Percentiles rank a stretch among this genome's conserved stretches.
These are phyloP conservation scores for Octomys mimax DNA, from an alignment of 2,797 vertebrate genomes.

Conservation along the genomic window DNA sequence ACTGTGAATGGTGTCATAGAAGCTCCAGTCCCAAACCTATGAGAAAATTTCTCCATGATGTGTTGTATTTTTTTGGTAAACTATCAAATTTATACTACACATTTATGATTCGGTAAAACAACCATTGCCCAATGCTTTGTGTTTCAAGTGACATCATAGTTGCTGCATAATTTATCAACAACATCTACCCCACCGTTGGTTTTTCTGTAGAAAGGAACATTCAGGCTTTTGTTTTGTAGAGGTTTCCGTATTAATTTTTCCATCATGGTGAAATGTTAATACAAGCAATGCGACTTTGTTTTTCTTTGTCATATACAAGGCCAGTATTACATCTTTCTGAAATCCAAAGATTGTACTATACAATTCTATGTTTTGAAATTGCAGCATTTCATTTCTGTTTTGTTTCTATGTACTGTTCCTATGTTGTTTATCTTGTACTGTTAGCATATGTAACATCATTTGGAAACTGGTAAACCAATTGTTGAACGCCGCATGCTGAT, in stretches of 20 bases:
- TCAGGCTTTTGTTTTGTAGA: not conserved
- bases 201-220: not conserved
- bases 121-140: not conserved
- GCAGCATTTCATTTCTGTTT: not conserved
- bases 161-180: not conserved
- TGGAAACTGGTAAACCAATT: not conserved
- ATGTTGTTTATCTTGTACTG: not conserved
- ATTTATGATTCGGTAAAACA: not conserved
- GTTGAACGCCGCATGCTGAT: not conserved
- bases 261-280: not conserved
- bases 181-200: not conserved
- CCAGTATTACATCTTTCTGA: not conserved
- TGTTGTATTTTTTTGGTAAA: not conserved
- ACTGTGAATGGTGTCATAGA: not conserved
- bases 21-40: not conserved
- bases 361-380: not conserved
- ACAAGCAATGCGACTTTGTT: not conserved
- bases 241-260: not conserved
- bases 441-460: not conserved
- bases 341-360: not conserved
- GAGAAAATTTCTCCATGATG: not conserved
- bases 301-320: not conserved
- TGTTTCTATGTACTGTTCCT: not conserved
- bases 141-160: too few relatives aligned
- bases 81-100: not conserved